A percentile compares a stretch with the other conserved stretches of the same genome.
These are phyloP conservation scores for Theretra japonica DNA, from an alignment of 2,888 invertebrate genomes.

Conservation along the genomic window DNA sequence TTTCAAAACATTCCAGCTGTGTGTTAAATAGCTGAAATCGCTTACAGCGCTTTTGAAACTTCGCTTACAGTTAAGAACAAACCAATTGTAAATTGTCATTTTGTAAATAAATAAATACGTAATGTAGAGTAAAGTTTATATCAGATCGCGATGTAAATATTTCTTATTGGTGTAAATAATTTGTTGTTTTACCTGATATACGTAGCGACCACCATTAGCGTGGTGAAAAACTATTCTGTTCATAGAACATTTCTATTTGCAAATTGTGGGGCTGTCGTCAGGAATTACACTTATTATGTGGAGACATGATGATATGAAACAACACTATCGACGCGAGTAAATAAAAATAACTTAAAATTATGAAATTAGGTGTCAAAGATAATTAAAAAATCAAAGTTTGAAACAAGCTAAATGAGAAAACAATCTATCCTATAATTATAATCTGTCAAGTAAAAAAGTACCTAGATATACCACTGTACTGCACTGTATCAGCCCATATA, in stretches of 20 bases:
- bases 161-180: conserved; percentile 75
- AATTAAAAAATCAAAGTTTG: background rate
- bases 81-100: conserved; percentile 55
- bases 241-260: conserved; percentile 57
- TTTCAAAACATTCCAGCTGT: background rate
- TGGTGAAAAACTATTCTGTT: conserved; percentile 74
- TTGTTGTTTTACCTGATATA: conserved; percentile 49
- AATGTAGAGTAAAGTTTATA: conserved; percentile 69
- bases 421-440: too few species aligned
- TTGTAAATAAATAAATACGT: conserved; percentile 72
- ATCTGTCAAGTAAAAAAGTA: too few species aligned
- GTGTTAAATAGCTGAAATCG: background rate
- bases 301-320: background rate
- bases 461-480: too few species aligned
- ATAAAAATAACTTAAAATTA: background rate
- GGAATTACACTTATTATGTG: background rate
- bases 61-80: conserved; percentile 10
- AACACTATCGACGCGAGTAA: background rate
- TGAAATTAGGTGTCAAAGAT: background rate
- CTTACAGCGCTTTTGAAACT: conserved; percentile 19
- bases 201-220: conserved; percentile 61
- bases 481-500: too few species aligned
- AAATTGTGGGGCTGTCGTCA: background rate
- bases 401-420: too few species aligned
- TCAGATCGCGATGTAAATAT: conserved; percentile 76